A percentile compares a stretch with the other conserved stretches of the same genome.
These are phyloP conservation scores for Eilema caniola DNA, from an alignment of 2,888 invertebrate genomes.

Conservation along the genomic window DNA sequence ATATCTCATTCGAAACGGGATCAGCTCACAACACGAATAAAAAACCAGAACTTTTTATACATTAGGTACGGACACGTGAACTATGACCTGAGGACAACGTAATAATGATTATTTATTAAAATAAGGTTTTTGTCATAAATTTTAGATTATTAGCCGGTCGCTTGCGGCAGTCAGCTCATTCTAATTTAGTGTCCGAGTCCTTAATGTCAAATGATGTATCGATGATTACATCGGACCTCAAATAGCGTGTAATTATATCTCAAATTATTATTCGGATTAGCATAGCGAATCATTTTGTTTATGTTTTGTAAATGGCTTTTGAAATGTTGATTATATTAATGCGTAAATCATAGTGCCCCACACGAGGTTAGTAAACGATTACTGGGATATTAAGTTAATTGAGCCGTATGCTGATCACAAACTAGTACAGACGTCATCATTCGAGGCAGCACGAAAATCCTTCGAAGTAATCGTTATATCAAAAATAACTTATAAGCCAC, in stretches of 20 bases:
- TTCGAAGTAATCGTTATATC: background rate
- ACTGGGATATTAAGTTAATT: background rate
- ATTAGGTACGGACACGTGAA: conserved; percentile 58
- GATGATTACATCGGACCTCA: conserved; percentile 25
- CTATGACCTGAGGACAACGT: conserved; percentile 56
- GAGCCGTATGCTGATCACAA: background rate
- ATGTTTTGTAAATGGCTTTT: conserved; percentile 13
- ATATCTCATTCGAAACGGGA: conserved; percentile 72
- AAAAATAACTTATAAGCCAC: background rate
- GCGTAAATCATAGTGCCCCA: conserved; percentile 6
- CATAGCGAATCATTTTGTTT: conserved; percentile 22
- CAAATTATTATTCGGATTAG: conserved; percentile 35
- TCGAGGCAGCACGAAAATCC: background rate
- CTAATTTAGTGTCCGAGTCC: conserved; percentile 39
- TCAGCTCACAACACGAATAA: conserved; percentile 49
- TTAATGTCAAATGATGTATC: conserved; percentile 34
- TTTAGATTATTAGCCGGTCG: conserved; percentile 35
- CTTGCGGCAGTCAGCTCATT: conserved; percentile 45
- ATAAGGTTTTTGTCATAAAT: conserved; percentile 46
- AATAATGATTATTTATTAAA: conserved; percentile 46
- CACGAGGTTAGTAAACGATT: conserved; percentile 10
- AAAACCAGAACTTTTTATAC: conserved; percentile 36
- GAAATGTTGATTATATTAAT: conserved; percentile 8
- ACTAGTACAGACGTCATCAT: background rate
- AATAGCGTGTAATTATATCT: conserved; percentile 41